These are phyloP conservation scores for Amblyornis subalaris DNA, from an alignment of 2,113 vertebrate species.

Conservation along the genomic window DNA sequence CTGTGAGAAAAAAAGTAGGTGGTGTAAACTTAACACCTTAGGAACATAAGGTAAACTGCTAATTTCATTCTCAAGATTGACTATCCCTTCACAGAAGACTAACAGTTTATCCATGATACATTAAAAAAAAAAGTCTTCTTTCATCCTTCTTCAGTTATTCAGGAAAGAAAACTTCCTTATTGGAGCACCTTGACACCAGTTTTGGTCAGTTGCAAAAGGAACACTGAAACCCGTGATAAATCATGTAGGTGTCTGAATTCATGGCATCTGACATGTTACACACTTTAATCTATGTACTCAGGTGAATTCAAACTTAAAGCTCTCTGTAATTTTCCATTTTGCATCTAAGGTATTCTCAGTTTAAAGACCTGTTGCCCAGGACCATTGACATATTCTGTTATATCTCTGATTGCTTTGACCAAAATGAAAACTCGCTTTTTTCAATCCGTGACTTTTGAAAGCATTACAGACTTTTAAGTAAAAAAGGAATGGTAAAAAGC, in stretches of 20 bases:
- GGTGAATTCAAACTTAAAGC: neutral
- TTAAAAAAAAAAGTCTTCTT: neutral
- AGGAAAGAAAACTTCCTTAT: neutral
- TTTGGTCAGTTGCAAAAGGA: neutral
- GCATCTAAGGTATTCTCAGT: neutral
- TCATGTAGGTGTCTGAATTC: neutral
- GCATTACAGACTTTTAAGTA: neutral
- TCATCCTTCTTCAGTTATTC: neutral
- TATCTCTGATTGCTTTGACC: neutral
- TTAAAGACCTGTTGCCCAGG: neutral
- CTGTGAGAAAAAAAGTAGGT: conserved; percentile 29
- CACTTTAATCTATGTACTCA: neutral
- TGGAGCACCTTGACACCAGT: neutral
- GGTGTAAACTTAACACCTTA: conserved; percentile 36
- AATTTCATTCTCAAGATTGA: neutral
- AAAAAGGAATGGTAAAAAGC: neutral
- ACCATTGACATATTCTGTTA: neutral
- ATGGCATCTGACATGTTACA: neutral
- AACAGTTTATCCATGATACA: neutral
- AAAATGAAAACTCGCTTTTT: neutral
- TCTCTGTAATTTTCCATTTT: neutral
- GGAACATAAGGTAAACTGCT: conserved; percentile 33
- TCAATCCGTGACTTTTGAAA: neutral
- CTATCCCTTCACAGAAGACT: neutral
- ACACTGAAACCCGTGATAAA: neutral